Conservation (phyloP, 1,140 invertebrate species). For the Brachionus angularis region DNA sequence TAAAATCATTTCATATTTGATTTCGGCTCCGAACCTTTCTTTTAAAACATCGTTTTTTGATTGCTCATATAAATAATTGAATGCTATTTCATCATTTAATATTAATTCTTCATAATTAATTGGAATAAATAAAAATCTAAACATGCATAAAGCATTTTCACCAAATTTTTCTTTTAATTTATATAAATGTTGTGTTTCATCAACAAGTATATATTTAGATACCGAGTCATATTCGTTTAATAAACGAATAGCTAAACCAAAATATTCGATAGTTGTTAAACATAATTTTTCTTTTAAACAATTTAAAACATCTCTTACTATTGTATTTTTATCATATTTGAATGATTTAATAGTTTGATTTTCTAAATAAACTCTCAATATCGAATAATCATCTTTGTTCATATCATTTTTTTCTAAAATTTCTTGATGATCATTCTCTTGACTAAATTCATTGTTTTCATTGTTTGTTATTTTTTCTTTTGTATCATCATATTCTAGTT, state of each 20-base stretch:
- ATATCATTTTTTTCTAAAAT: constrained; percentile 72
- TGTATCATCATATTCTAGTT: constrained; percentile 49
- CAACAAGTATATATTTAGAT: constrained; percentile 72
- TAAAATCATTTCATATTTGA: constrained; percentile 40
- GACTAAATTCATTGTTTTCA: neutral
- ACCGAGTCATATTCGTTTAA: constrained; percentile 73
- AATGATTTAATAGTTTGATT: constrained; percentile 94
- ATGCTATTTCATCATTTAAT: constrained; percentile 72
- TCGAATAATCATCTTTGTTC: constrained; percentile 78
- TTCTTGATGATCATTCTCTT: constrained; percentile 62
- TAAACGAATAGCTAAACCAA: constrained; percentile 76
- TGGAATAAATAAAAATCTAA: constrained; percentile 80
- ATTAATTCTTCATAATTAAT: constrained; percentile 74
- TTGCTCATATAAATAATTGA: constrained; percentile 80
- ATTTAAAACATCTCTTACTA: constrained; percentile 74
- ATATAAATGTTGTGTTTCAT: constrained; percentile 62
- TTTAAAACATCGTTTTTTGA: constrained; percentile 24
- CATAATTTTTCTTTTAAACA: constrained; percentile 79
- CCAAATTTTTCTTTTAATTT: constrained; percentile 61
- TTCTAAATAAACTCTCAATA: constrained; percentile 81
- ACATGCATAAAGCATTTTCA: constrained; percentile 79
- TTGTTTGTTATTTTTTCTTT: neutral
- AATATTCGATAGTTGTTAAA: constrained; percentile 73
- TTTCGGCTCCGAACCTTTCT: constrained; percentile 19
- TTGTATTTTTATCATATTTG: constrained; percentile 83